Conservation (phyloP, 1,140 invertebrate species). For the Bombus soroeensis region DNA sequence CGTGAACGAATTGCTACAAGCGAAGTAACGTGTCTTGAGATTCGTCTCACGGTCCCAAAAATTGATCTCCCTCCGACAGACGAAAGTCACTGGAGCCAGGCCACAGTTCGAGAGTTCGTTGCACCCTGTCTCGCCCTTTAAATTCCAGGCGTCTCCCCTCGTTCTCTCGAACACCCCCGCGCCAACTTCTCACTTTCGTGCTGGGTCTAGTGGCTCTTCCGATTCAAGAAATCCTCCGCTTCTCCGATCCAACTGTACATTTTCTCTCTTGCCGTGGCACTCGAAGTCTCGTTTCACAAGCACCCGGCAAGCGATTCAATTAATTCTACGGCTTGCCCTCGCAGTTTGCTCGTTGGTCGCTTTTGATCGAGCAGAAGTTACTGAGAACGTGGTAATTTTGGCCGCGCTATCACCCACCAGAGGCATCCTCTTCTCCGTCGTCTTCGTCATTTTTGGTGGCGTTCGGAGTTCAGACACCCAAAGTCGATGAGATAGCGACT, state of each 20-base stretch:
- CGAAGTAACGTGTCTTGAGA: not conserved
- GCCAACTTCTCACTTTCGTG: constrained; percentile 40
- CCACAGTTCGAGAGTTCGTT: constrained; percentile 59
- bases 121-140: constrained; percentile 66
- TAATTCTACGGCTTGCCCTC: not conserved
- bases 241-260: constrained; percentile 25
- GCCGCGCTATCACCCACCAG: constrained; percentile 33
- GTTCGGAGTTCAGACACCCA: constrained; percentile 65
- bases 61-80: not conserved
- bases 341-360: not conserved
- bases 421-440: constrained; percentile 37
- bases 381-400: constrained; percentile 24
- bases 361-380: not conserved
- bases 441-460: constrained; percentile 76
- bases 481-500: constrained; percentile 68
- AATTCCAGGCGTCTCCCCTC: constrained; percentile 34
- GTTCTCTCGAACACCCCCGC: constrained; percentile 41
- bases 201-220: constrained; percentile 71
- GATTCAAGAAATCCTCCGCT: constrained; percentile 64
- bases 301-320: constrained; percentile 4
- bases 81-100: constrained; percentile 23
- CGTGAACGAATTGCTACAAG: too few species aligned
- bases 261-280: constrained; percentile 29
- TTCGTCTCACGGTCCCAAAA: constrained; percentile 16
- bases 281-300: constrained; percentile 27